Evolutionary conservation across 35 echinoderm and acorn worm genomes (phyloP), one percentile per base, ranked within the genome.

Genomic region (Hemicentrotus pulcherrimus): DNA sequence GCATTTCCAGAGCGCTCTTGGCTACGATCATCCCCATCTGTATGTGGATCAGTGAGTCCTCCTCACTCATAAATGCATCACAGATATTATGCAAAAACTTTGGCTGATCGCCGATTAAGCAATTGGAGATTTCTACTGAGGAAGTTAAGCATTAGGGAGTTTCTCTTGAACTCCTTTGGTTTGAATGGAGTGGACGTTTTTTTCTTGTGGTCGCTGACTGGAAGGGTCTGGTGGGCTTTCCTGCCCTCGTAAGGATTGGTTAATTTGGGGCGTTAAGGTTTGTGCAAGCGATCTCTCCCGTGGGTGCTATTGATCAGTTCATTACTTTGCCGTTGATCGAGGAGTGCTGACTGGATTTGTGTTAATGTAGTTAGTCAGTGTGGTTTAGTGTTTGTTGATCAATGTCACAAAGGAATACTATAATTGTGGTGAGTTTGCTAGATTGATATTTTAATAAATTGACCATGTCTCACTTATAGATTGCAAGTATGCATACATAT

Each of bases 181-280:
- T 78, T 22, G 19, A 78, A n/a, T n/a, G 19, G 65, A 22, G 24
- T 78, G 65, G 65, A 78, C 65, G 4, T 78, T 78, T n/a, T n/a
- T 28, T 30, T 78, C 65, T 78, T 78, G 22, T 78, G 65, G 65
- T 78, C 65, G 65, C 15, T 78, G 65, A 78, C 65, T 78, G 65
- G 5, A 28, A 78, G 65, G 65, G 24, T 78, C 65, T 78, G 65
- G 18, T 5, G 65, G 3, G 65, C 65, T 78, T 0, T 78, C 65
- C 65, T 78, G 65, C 65, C n/a, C 65, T 78, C 28, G 65, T n/a
- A 78, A 78, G 65, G 65, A 78, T 78, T 78, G 65, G 65, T 78
- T 78, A 78, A 78, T 78, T 78, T 78, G 18, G 65, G 65, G 65
- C 65, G 65, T 22, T 22, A n/a, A 78, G 65, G 65, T 78, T 78